These are phyloP conservation scores for Rostratula benghalensis DNA, from an alignment of 2,113 vertebrate genomes.

Conservation along the genomic window DNA sequence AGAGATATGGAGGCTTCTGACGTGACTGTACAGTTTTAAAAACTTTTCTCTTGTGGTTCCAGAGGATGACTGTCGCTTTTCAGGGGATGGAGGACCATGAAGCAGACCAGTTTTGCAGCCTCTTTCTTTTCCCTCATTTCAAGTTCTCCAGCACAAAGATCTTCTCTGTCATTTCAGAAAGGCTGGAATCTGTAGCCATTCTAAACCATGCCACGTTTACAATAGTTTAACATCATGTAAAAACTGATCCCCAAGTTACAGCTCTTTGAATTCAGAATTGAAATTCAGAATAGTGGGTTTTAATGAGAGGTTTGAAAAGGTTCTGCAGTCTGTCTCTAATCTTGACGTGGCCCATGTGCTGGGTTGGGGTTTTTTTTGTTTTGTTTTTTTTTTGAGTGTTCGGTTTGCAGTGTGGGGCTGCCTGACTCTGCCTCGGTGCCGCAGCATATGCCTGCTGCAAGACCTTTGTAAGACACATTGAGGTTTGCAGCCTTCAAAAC, in stretches of 20 bases:
- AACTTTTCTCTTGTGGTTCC: neutral
- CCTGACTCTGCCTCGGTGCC: neutral
- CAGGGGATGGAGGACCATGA: neutral
- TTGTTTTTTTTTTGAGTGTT: neutral
- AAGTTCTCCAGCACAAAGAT: neutral
- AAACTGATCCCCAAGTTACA: neutral
- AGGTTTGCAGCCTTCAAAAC: conserved; percentile 50
- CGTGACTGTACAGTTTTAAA: neutral
- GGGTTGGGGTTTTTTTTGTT: too few species aligned
- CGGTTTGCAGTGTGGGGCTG: neutral
- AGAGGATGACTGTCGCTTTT: neutral
- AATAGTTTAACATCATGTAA: neutral
- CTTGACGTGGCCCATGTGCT: neutral
- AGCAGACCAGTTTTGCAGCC: neutral
- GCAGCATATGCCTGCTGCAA: neutral
- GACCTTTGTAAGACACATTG: neutral
- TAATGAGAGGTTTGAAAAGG: too few species aligned
- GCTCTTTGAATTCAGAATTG: neutral
- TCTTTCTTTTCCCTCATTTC: neutral
- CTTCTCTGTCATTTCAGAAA: neutral
- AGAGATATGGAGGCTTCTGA: neutral
- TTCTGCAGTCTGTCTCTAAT: neutral
- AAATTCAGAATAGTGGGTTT: neutral
- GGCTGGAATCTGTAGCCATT: neutral
- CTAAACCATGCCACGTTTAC: neutral